These are phyloP conservation scores for Lordiphosa stackelbergi DNA, from an alignment of 1,140 invertebrate genomes.

Conservation along the genomic window DNA sequence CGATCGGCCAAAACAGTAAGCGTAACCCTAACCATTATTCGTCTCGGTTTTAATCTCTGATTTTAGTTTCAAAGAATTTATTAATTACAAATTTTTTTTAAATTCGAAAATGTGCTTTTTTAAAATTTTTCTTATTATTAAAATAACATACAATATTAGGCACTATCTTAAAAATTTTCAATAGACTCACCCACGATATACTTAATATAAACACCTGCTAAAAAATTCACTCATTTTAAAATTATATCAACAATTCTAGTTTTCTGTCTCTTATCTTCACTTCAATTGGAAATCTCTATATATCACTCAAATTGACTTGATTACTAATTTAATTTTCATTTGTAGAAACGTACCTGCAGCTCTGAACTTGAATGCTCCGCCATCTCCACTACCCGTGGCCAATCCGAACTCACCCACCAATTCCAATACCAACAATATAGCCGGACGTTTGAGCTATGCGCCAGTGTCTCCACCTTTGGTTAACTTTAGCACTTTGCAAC, in stretches of 20 bases:
- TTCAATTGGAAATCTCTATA: slow-evolving; percentile 1
- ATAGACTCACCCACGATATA: too few relatives aligned
- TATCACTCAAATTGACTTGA: neutral
- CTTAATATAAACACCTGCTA: too few relatives aligned
- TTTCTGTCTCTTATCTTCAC: neutral
- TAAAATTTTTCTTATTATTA: too few relatives aligned
- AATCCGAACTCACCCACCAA: slow-evolving; percentile 50
- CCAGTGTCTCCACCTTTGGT: slow-evolving; percentile 45
- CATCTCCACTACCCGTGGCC: slow-evolving; percentile 31
- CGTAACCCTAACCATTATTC: too few relatives aligned
- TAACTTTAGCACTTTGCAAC: slow-evolving; percentile 55
- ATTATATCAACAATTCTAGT: neutral
- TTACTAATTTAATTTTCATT: slow-evolving; percentile 22
- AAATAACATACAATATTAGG: neutral
- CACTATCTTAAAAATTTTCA: too few relatives aligned
- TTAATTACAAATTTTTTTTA: too few relatives aligned
- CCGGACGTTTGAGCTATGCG: slow-evolving; percentile 42
- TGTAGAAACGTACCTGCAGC: slow-evolving; percentile 45
- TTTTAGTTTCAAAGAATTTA: too few relatives aligned
- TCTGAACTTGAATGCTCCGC: slow-evolving; percentile 40
- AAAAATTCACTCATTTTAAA: neutral
- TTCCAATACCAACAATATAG: slow-evolving; percentile 19
- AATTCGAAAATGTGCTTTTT: too few relatives aligned
- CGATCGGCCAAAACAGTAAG: too few relatives aligned
- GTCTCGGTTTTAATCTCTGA: too few relatives aligned